Conservation (phyloP, 2,797 vertebrate genomes). For the Poeciliopsis infans region DNA sequence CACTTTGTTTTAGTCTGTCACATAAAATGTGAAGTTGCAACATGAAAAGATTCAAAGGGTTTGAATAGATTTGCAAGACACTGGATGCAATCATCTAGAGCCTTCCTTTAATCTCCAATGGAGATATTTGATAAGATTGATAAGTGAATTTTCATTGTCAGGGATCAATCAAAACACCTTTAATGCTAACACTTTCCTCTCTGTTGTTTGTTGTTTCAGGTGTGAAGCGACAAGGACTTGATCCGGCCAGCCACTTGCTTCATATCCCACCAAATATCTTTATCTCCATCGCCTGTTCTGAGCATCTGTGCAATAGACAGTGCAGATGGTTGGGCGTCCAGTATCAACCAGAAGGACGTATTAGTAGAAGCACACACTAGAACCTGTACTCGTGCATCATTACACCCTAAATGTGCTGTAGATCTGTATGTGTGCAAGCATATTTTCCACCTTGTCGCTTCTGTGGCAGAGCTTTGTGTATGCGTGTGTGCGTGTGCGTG, state of each 20-base stretch:
- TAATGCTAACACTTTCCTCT: conserved; percentile 23
- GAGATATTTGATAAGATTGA: neutral
- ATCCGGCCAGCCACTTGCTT: conserved; percentile 31
- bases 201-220: conserved; percentile 59
- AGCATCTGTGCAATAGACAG: conserved; percentile 48
- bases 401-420: conserved; percentile 54
- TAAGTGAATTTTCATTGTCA: neutral
- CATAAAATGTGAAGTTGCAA: neutral
- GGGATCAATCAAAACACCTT: neutral
- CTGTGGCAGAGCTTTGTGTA: conserved; percentile 42
- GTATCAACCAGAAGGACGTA: conserved; percentile 48
- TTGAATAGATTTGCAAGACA: neutral
- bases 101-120: neutral
- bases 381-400: conserved; percentile 57
- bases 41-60: neutral
- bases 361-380: conserved; percentile 31
- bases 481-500: conserved; percentile 16
- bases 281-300: conserved; percentile 49
- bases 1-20: neutral
- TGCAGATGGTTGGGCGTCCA: conserved; percentile 29
- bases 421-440: conserved; percentile 45
- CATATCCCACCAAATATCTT: conserved; percentile 32
- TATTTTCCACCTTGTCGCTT: conserved; percentile 44
- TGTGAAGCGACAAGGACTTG: conserved; percentile 73
- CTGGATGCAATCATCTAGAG: neutral